A percentile compares a stretch with the other conserved stretches of the same genome.
These are phyloP conservation scores for Diaperis boleti DNA, from an alignment of 2,888 invertebrate genomes.

Conservation along the genomic window DNA sequence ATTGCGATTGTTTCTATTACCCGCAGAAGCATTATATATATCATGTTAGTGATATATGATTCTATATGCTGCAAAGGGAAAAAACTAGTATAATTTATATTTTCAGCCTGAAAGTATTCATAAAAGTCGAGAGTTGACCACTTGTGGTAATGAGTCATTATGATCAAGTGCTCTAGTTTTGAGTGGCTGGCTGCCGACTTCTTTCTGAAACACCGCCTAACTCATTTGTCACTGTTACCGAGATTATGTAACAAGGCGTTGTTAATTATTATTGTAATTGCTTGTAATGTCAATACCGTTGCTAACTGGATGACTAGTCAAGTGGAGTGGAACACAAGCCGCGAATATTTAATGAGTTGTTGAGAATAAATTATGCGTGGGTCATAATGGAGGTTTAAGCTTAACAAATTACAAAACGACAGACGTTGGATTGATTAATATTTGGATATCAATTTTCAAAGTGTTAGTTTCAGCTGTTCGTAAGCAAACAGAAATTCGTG, in stretches of 20 bases:
- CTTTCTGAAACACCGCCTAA: slow-evolving; percentile 47
- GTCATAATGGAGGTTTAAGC: background rate
- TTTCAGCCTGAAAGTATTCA: slow-evolving; percentile 44
- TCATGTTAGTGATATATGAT: slow-evolving; percentile 40
- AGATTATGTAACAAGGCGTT: slow-evolving; percentile 34
- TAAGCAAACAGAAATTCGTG: too few species aligned
- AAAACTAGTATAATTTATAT: slow-evolving; percentile 47
- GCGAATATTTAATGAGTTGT: slow-evolving; percentile 23
- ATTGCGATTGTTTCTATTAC: slow-evolving; percentile 40
- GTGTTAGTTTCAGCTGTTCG: too few species aligned
- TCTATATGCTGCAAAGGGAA: slow-evolving; percentile 42
- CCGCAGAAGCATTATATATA: slow-evolving; percentile 34
- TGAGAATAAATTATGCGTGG: slow-evolving; percentile 8
- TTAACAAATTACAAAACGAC: background rate
- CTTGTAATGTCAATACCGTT: slow-evolving; percentile 30
- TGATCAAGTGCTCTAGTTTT: slow-evolving; percentile 51
- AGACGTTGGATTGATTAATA: background rate
- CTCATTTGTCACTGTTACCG: slow-evolving; percentile 44
- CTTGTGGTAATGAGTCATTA: slow-evolving; percentile 49
- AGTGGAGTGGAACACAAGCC: slow-evolving; percentile 16
- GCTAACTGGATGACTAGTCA: slow-evolving; percentile 23
- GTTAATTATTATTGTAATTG: slow-evolving; percentile 41
- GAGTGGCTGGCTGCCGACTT: slow-evolving; percentile 49
- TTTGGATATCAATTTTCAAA: background rate
- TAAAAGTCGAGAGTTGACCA: slow-evolving; percentile 47